phyloP scores from a whole-genome alignment of 2,797 vertebrate genomes.

The Bovichtus diacanthus region DNA sequence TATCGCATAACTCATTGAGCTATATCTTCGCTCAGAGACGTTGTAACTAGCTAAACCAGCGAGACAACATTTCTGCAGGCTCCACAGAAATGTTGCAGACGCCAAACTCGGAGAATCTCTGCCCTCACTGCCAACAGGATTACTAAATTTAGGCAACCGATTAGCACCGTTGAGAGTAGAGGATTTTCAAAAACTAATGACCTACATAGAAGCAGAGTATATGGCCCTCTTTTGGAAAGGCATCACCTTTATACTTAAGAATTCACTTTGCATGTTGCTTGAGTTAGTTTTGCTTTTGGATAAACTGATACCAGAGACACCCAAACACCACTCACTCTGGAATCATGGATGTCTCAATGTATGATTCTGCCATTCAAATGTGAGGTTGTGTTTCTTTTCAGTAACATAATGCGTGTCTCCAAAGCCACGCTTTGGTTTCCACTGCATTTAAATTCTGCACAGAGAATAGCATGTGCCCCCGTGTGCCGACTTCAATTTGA shows the following conservation, averaged over 20 bases:
- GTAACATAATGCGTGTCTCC: not conserved
- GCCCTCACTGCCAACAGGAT: constrained; percentile 67
- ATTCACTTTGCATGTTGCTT: constrained; percentile 7
- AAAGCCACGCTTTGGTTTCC: not conserved
- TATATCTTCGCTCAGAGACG: constrained; percentile 29
- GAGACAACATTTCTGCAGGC: constrained; percentile 45
- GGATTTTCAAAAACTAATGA: constrained; percentile 72
- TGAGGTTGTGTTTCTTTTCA: not conserved
- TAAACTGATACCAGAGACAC: not conserved
- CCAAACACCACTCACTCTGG: not conserved
- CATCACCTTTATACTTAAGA: constrained; percentile 23
- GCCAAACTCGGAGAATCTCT: constrained; percentile 62
- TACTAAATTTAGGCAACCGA: constrained; percentile 75
- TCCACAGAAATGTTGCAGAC: constrained; percentile 51
- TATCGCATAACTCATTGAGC: not conserved
- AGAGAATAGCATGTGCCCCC: not conserved
- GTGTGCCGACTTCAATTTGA: constrained; percentile 1
- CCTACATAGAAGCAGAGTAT: constrained; percentile 56
- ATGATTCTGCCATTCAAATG: not conserved
- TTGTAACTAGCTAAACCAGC: constrained; percentile 12
- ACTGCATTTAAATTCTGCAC: constrained; percentile 22
- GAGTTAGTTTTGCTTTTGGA: not conserved
- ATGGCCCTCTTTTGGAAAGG: constrained; percentile 21
- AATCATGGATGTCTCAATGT: not conserved
- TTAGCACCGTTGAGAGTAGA: constrained; percentile 58